These are phyloP conservation scores for Sebastes vulpes DNA, from an alignment of 2,797 vertebrate genomes.

Conservation along the genomic window DNA sequence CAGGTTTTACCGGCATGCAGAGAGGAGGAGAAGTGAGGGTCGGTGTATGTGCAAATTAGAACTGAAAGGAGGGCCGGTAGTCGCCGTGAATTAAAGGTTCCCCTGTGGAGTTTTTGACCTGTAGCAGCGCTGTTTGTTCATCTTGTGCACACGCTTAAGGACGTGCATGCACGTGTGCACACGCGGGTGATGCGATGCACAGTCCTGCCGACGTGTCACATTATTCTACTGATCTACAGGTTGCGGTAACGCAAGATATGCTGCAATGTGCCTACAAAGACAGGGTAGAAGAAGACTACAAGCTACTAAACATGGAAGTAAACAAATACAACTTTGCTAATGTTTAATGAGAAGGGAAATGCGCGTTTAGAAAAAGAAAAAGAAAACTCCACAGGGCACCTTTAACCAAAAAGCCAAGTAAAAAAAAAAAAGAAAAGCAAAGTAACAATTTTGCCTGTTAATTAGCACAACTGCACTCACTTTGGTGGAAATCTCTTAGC, in stretches of 20 bases:
- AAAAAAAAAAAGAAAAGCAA: conserved; percentile 45
- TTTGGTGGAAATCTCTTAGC: conserved; percentile 30
- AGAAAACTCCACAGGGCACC: conserved; percentile 14
- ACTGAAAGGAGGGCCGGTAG: conserved; percentile 25
- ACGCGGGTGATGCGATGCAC: rapidly evolving
- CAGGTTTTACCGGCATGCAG: conserved; percentile 70
- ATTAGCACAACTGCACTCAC: conserved; percentile 56
- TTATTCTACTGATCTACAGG: neutral
- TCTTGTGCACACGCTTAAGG: neutral
- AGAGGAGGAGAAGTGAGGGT: conserved; percentile 47
- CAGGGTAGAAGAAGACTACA: neutral
- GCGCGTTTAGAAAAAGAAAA: neutral
- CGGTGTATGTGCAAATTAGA: conserved; percentile 31
- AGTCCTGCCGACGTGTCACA: neutral
- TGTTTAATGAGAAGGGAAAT: neutral
- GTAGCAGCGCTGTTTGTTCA: neutral
- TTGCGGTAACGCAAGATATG: neutral
- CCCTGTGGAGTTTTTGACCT: conserved; percentile 18
- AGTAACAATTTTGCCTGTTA: conserved; percentile 29
- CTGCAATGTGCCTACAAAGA: neutral
- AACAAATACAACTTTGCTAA: neutral
- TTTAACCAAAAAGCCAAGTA: conserved; percentile 23
- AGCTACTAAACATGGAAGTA: neutral
- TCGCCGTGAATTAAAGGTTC: conserved; percentile 22
- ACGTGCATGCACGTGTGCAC: neutral